These are phyloP conservation scores for Cyrtorhinus lividipennis DNA, from an alignment of 1,140 invertebrate genomes.

Conservation along the genomic window DNA sequence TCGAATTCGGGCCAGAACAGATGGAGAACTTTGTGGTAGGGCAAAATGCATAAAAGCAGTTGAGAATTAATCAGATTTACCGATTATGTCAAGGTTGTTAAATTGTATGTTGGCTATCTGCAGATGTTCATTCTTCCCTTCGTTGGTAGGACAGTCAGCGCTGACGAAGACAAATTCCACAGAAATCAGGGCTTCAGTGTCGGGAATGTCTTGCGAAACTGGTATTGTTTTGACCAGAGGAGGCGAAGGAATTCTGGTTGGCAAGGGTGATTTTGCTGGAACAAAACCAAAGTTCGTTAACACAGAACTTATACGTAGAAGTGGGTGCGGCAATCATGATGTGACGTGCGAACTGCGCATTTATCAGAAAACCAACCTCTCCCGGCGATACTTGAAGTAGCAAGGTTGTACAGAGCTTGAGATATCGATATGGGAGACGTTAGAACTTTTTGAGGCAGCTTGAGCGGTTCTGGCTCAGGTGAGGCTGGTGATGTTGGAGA, in stretches of 20 bases:
- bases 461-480: conserved; percentile 41
- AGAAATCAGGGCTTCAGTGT: conserved; percentile 70
- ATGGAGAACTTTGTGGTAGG: too few species aligned
- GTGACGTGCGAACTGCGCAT: background rate
- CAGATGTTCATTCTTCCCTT: conserved; percentile 38
- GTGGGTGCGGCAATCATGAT: too few species aligned
- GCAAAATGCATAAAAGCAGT: background rate
- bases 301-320: background rate
- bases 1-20: too few species aligned
- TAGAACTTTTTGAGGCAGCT: conserved; percentile 17
- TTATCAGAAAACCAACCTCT: too few species aligned
- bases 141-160: conserved; percentile 32
- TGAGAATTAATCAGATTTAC: conserved; percentile 33
- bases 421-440: conserved; percentile 43
- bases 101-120: conserved; percentile 76
- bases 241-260: conserved; percentile 12
- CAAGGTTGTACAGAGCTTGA: conserved; percentile 39
- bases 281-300: conserved; percentile 8
- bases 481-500: conserved; percentile 60
- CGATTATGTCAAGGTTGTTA: conserved; percentile 87
- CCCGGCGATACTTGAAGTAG: conserved; percentile 1
- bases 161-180: conserved; percentile 64
- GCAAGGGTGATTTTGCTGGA: conserved; percentile 19
- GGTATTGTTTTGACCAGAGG: conserved; percentile 18
- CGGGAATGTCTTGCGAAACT: conserved; percentile 33